Conservation (phyloP, 1,140 invertebrate genomes). For the Aphelinus certus region DNA sequence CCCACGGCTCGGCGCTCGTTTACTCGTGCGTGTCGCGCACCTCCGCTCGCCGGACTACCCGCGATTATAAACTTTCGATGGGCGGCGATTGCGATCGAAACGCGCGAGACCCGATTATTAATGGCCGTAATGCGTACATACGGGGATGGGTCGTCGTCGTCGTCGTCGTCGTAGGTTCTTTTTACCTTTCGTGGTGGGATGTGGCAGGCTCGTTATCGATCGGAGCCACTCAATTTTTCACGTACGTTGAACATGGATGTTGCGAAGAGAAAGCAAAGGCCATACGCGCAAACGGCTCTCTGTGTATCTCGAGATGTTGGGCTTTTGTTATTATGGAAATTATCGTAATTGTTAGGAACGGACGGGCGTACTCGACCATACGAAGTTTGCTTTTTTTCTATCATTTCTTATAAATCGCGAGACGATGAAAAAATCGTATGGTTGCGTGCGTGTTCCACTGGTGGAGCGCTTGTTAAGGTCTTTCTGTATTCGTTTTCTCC, state of each 20-base stretch:
- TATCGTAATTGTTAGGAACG: neutral
- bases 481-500: too few species aligned
- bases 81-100: neutral
- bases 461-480: too few species aligned
- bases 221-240: slow-evolving; percentile 17
- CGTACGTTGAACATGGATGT: neutral
- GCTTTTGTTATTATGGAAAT: slow-evolving; percentile 9
- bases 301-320: neutral
- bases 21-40: neutral
- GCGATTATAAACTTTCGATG: neutral
- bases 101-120: too few species aligned
- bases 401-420: too few species aligned
- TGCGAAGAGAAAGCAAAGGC: neutral
- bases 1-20: too few species aligned
- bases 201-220: neutral
- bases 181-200: neutral
- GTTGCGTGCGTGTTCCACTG: too few species aligned
- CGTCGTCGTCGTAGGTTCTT: too few species aligned
- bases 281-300: neutral
- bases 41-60: slow-evolving; percentile 9
- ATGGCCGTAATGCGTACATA: neutral
- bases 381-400: too few species aligned
- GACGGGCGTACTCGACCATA: too few species aligned
- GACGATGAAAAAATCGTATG: too few species aligned
- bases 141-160: neutral